Evolutionary conservation across 2,113 vertebrate species (phyloP).

Genomic region (Antechinus flavipes): DNA sequence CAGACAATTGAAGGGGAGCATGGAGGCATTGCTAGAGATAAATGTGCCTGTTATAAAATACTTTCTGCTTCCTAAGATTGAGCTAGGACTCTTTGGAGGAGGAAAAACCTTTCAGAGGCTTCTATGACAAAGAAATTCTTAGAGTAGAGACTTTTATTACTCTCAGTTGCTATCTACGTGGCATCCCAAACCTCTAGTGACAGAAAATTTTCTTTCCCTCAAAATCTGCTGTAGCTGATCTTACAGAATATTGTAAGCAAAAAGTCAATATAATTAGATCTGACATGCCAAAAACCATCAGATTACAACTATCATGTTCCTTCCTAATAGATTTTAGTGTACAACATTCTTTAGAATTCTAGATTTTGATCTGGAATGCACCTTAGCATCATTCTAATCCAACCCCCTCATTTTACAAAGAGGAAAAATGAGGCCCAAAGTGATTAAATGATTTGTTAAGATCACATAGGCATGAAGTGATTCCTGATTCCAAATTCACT

Average conservation of each 20-base stretch:
- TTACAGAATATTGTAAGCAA: conserved; percentile 32
- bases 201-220: background rate
- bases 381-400: background rate
- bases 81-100: background rate
- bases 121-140: background rate
- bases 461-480: background rate
- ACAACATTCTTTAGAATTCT: background rate
- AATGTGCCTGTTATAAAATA: background rate
- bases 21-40: background rate
- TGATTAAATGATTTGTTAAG: background rate
- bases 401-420: background rate
- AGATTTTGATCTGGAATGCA: background rate
- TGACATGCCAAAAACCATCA: background rate
- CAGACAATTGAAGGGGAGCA: background rate
- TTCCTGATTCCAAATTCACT: background rate
- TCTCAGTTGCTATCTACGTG: background rate
- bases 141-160: background rate
- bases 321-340: background rate
- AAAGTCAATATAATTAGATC: background rate
- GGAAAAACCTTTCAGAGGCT: background rate
- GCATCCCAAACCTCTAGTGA: background rate
- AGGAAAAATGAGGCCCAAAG: background rate
- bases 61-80: background rate
- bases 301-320: background rate
- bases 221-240: background rate